These are phyloP conservation scores for Calidris pygmaea DNA, from an alignment of 2,113 vertebrate genomes.

Conservation along the genomic window DNA sequence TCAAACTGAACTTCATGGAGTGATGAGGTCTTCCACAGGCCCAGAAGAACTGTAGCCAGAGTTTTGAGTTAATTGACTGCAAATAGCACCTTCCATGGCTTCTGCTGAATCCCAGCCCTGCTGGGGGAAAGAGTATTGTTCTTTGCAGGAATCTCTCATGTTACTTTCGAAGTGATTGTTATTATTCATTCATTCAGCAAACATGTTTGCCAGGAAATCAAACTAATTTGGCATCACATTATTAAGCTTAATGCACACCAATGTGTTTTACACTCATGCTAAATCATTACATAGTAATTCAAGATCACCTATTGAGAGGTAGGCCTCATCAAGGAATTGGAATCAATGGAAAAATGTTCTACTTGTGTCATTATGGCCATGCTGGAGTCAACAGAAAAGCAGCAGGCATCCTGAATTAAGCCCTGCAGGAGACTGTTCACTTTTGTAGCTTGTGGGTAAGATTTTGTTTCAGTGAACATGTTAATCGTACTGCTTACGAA, in stretches of 20 bases:
- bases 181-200: neutral
- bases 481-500: neutral
- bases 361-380: neutral
- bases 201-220: neutral
- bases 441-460: neutral
- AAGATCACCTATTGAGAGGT: neutral
- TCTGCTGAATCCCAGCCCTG: neutral
- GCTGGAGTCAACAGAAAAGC: neutral
- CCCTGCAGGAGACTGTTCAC: neutral
- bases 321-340: neutral
- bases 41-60: neutral
- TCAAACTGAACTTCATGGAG: neutral
- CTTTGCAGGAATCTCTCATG: neutral
- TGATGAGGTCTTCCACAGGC: neutral
- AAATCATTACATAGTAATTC: neutral
- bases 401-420: neutral
- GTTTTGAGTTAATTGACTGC: neutral
- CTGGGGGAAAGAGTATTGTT: neutral
- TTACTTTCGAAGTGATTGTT: neutral
- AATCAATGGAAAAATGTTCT: neutral
- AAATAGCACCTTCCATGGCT: neutral
- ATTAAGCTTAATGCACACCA: neutral
- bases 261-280: neutral
- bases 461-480: neutral
- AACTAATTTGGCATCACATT: neutral